Base-by-base conservation (phyloP, 2,113 vertebrate species). In the Origma solitaria region DNA sequence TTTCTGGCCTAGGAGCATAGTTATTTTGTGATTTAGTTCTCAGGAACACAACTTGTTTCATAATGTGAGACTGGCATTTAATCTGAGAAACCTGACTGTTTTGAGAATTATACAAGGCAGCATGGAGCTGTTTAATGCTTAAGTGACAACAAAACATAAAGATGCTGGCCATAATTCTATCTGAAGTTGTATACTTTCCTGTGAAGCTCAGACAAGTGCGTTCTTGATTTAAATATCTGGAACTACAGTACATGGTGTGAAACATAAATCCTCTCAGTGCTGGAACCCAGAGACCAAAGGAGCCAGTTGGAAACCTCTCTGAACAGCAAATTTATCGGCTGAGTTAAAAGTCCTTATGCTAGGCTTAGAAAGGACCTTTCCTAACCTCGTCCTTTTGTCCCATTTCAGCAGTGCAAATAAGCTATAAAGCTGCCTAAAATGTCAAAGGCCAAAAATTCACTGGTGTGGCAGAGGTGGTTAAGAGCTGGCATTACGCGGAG, bases 181-280 rank as follows among this genome's bases (percentile, higher is more conserved):
- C 88, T 70, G 94, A 94, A 94, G 86, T 65, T 88, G 86, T 96
- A 76, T 91, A 86, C 85, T 76, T 94, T 73, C 60, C 88, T 30
- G 56, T 88, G 94, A 95, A 93, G 88, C 90, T 93, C 25, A 22
- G 69, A 75, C 11, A 33, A 93, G 54, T 86, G 33, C 7, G 0
- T 81, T 96, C 88, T 80, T 92, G 68, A 93, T 96, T 96, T 96
- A 95, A 96, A 93, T 96, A 94, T 71, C 87, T 95, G 88, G 71
- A 96, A 88, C 79, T 96, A 81, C 58, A 83, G 87, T 96, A 93
- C 85, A 73, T 1, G 17, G 47, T 90, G 35, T 81, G 79, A 86
- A 88, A 83, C 69, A 68, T 92, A 95, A 97, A 94, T 95, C 77
- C n/a, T 83, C 16, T 72, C 65, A 49, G 51, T 82, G 69, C 77